A percentile compares a stretch with the other conserved stretches of the same genome.
phyloP scores from a whole-genome alignment of 2,888 invertebrate species.

The Hirtodrosophila duncani region DNA sequence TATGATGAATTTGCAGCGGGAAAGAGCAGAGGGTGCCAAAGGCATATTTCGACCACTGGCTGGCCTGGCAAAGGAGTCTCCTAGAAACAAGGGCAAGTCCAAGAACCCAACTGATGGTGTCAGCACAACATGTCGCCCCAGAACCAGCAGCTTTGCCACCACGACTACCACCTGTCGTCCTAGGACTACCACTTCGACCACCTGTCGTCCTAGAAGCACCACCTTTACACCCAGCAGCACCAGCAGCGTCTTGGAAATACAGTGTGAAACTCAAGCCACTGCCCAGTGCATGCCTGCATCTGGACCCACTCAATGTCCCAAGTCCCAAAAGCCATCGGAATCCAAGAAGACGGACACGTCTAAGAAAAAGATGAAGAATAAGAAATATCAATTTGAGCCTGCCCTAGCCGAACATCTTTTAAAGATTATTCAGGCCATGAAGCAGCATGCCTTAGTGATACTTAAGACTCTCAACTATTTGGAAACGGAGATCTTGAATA shows the following conservation, averaged over 20 bases:
- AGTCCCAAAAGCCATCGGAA: not conserved
- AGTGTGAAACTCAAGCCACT: too few relatives aligned
- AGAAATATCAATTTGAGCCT: not conserved
- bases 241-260: too few relatives aligned
- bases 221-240: too few relatives aligned
- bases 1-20: conserved; percentile 8
- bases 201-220: not conserved
- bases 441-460: conserved; percentile 26
- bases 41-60: not conserved
- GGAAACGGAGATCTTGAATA: conserved; percentile 29
- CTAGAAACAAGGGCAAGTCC: too few relatives aligned
- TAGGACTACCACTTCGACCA: not conserved
- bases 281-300: conserved; percentile 3
- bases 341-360: not conserved
- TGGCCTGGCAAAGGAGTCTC: not conserved
- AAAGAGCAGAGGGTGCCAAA: not conserved
- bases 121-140: too few relatives aligned
- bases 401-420: not conserved
- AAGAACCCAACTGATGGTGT: too few relatives aligned
- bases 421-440: conserved; percentile 20
- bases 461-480: conserved; percentile 33
- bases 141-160: not conserved
- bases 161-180: not conserved
- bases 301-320: not conserved
- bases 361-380: not conserved